phyloP scores from a whole-genome alignment of 2,797 vertebrate species.

The Morus bassanus region DNA sequence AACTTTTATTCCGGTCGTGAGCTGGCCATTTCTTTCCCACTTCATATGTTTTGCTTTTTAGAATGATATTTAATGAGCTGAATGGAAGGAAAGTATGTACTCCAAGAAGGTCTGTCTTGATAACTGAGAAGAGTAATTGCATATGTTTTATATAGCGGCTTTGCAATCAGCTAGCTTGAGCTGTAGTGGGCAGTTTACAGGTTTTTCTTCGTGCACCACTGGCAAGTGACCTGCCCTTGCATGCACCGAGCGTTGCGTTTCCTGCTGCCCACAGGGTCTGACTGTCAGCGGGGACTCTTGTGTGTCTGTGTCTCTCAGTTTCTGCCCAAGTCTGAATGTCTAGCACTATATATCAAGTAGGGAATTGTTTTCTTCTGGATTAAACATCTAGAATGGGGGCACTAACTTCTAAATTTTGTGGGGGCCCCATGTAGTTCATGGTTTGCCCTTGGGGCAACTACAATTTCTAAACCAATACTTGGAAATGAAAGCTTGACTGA shows the following conservation, averaged over 20 bases:
- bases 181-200: neutral
- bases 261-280: neutral
- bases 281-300: neutral
- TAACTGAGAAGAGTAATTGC: neutral
- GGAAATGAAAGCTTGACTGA: neutral
- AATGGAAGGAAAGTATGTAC: neutral
- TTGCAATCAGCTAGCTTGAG: neutral
- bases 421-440: neutral
- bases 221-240: neutral
- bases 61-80: neutral
- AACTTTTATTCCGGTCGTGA: neutral
- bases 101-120: neutral
- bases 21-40: neutral
- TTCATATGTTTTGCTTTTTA: neutral
- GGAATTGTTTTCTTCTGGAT: neutral
- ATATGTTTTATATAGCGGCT: neutral
- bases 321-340: neutral
- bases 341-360: neutral
- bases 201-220: neutral
- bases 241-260: rapidly evolving
- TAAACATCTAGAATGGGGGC: neutral
- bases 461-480: neutral
- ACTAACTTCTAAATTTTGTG: neutral
- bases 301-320: neutral
- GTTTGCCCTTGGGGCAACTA: neutral